Evolutionary conservation across 2,888 invertebrate genomes (phyloP), one percentile per base, ranked within the genome.

Genomic region (Amphipyra tragopoginis): DNA sequence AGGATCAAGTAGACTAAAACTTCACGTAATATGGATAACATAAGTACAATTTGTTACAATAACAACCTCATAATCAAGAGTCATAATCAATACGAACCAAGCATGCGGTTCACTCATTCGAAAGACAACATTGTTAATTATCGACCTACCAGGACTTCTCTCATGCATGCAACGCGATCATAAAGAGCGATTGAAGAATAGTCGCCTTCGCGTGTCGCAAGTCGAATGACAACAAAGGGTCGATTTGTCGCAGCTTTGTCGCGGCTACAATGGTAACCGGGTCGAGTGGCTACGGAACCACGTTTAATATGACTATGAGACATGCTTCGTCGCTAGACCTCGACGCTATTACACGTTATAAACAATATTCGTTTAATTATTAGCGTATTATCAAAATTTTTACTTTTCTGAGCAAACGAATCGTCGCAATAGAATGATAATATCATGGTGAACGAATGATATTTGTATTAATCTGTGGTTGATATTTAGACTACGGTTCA

Each of bases 191-290:
- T 62, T 57, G 42, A 21, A 75, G 69, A 69, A 76, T 72, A 68
- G 70, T 65, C 52, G 54, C 72, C 71, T 65, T 83, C 75, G 78
- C 63, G 62, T 65, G 78, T 79, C 79, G 84, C 79, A 81, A 83
- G 79, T 74, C 77, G 82, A 80, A 78, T 85, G 85, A 87, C 86
- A 89, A 90, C 91, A 91, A 91, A 90, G 87, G 88, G 86, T 80
- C 87, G 85, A 88, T 87, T 90, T 87, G 89, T 89, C 88, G 86
- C 72, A 81, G 85, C 84, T 84, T 84, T 86, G 87, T 88, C 76
- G 77, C 75, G 62, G 75, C 75, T 76, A 91, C 90, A 90, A 90
- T 88, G 75, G 85, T 81, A 87, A 83, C 79, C 82, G 73, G 86
- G 88, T 87, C 86, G 84, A 88, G 83, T 83, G 83, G 75, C 73